Conservation (phyloP, 2,888 invertebrate species). For the Stictocephala bisonia region DNA sequence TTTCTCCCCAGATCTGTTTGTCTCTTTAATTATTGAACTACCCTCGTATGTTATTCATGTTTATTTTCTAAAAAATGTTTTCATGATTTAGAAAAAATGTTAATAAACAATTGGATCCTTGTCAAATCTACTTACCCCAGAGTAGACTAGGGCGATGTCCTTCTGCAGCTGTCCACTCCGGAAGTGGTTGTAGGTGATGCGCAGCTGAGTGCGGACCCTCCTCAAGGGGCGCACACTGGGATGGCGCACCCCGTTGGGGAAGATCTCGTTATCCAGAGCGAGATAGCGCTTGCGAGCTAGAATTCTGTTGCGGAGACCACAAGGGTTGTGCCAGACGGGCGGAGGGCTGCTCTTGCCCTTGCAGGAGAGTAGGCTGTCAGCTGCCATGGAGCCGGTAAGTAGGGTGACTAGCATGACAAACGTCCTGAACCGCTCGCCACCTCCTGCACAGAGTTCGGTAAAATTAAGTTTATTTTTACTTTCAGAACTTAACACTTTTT, state of each 20-base stretch:
- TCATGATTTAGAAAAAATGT: too few species aligned
- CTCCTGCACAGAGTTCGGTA: too few species aligned
- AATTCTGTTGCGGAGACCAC: conserved; percentile 25
- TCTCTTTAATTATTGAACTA: too few species aligned
- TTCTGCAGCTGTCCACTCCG: conserved; percentile 60
- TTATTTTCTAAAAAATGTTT: too few species aligned
- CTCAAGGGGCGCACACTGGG: conserved; percentile 53
- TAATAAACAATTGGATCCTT: too few species aligned
- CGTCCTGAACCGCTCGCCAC: not conserved
- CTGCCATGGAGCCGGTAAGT: conserved; percentile 15
- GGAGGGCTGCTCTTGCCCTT: conserved; percentile 1
- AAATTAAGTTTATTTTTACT: too few species aligned
- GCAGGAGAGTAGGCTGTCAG: conserved; percentile 27
- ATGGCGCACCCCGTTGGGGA: conserved; percentile 35
- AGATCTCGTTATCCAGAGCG: conserved; percentile 39
- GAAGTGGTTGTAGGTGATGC: conserved; percentile 64
- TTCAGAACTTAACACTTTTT: too few species aligned
- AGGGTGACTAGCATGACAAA: conserved; percentile 22
- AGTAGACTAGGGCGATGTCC: conserved; percentile 63
- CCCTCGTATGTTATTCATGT: too few species aligned
- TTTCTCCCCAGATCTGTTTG: too few species aligned
- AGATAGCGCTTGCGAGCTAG: conserved; percentile 12
- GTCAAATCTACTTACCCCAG: conserved; percentile 63
- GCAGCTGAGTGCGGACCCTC: conserved; percentile 62
- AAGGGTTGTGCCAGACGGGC: conserved; percentile 42